Base-by-base conservation (phyloP, 1,140 invertebrate species). In the Drosophila kurseongensis region DNA sequence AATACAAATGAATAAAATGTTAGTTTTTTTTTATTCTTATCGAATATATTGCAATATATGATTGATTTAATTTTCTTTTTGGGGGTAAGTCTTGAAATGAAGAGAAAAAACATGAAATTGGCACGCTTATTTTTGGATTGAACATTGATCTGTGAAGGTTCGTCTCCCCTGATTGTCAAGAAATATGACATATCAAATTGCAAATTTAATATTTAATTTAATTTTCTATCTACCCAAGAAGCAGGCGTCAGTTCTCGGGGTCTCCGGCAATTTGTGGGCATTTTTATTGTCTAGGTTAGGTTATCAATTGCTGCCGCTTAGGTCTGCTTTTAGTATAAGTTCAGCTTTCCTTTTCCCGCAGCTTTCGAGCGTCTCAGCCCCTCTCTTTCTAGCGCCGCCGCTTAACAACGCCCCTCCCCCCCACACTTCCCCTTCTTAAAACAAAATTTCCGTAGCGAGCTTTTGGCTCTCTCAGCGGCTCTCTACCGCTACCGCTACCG, bases 211-310 rank as follows among this genome's bases (percentile, higher is more conserved):
- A 51, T 51, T 50, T 51, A 12, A 36, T 35, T 51, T 36, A 35
- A 36, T 32, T 36, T 35, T 5, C n/a, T 3, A 36, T 9, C 16
- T 16, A 16, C 14, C 12, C 32, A 51, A 36, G 32, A n/a, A 44
- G 41, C 32, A 23, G 29, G n/a, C 23, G 44, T 63, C 36, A 35
- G 27, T 41, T 63, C 41, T 50, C 16, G 29, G 27, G 47, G 23
- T 65, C 38, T 29, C 38, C 63, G 62, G 44, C 58, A 44, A 38
- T 50, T 52, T 36, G 5, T 10, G 18, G 41, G 23, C 63, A 12
- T 55, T 48, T 57, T 58, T 42, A 48, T 71, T 71, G 68, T 71
- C 68, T 71, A 71, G 68, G 68, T 68, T 71, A 56, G 68, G 65
- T 71, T 71, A 71, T 71, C 68, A 71, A 57, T 48, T 55, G 47